Base-by-base conservation (phyloP, 1,140 invertebrate species). In the Drosophila subpulchrella region DNA sequence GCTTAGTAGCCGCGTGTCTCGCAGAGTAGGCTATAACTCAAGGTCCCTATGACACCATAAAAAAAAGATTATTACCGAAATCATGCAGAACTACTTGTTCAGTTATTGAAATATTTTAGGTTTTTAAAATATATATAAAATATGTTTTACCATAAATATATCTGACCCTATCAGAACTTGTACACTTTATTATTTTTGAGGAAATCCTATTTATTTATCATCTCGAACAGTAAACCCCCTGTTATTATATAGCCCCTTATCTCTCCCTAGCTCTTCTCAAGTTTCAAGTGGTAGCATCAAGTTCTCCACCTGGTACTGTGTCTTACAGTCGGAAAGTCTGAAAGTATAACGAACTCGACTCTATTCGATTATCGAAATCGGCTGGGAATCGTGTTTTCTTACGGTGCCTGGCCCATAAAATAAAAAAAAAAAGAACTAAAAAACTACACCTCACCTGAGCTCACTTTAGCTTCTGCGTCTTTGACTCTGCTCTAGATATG, bases 1-100 rank as follows among this genome's bases (percentile, higher is more conserved):
- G 73, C 73, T 75, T 75, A 75, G 61, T 54, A 17, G 48, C 39
- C 72, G 53, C 72, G 73, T 75, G 72, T 76, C 38, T 65, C 59
- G n/a, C 51, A 20, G 56, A 66, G 46, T 34, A 17, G n/a, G 4
- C 48, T 17, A 51, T 51, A 51, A 20, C 50, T 51, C 32, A 51
- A 36, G 50, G 50, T 17, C 10, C 48, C 42, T 27, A n/a, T n/a
- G 46, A 48, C 46, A 32, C n/a, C 15, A 32, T 27, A n/a, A 6
- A 30, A 30, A 48, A n/a, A 17, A 11, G 36, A 38, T 13, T 38
- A 38, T 12, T 5, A 24, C 2, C 7, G 15, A 17, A 42, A 42
- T 32, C 32, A 32, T 6, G 6, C 32, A 32, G 8, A 32, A 32
- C n/a, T 1, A 32, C 0, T 8, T 7, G 32, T 8, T 32, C 32